Evolutionary conservation across 30 jellyfish, hydroid and myxozoan species (phyloP).

Genomic region (Cassiopea andromeda): DNA sequence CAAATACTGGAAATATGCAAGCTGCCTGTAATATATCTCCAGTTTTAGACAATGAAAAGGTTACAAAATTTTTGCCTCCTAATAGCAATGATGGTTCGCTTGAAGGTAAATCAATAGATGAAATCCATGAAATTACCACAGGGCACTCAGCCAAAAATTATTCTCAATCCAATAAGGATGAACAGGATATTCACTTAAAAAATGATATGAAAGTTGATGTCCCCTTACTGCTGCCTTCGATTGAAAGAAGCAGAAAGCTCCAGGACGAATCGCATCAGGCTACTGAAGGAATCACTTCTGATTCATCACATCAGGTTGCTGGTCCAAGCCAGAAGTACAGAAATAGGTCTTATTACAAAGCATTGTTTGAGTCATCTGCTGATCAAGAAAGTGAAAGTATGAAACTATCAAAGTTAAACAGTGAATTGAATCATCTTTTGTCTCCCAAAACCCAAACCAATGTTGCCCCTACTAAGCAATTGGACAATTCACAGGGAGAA

Average conservation of each 20-base stretch:
- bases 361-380: constrained; percentile 31
- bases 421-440: constrained; percentile 11
- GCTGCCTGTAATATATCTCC: constrained; percentile 39
- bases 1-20: background rate
- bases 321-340: background rate
- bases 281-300: no score
- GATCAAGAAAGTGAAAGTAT: constrained; percentile 8
- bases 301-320: background rate
- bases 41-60: constrained; percentile 40
- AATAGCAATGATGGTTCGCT: background rate
- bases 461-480: background rate
- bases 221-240: background rate
- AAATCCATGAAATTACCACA: background rate
- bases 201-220: background rate
- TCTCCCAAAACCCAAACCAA: background rate
- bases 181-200: background rate
- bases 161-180: background rate
- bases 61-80: constrained; percentile 11
- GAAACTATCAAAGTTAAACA: constrained; percentile 27
- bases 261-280: background rate
- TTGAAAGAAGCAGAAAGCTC: background rate
- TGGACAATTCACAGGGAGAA: background rate
- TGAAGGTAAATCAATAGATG: background rate
- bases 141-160: background rate
- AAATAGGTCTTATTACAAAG: constrained; percentile 64